These are phyloP conservation scores for Mus caroli DNA, from an alignment of 2,797 vertebrate genomes.

Conservation along the genomic window DNA sequence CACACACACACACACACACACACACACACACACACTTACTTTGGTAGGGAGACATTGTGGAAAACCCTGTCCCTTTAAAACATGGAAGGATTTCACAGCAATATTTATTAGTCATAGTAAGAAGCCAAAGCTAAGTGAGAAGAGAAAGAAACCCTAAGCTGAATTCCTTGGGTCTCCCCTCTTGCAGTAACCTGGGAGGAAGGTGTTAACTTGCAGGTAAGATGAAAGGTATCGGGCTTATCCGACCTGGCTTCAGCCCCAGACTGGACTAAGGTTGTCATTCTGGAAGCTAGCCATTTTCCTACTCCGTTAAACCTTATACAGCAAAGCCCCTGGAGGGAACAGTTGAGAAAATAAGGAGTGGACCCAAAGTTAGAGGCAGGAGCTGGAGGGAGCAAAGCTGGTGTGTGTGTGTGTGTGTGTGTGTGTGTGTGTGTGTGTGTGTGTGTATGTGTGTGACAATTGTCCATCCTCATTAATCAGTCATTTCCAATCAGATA, in stretches of 20 bases:
- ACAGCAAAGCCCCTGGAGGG: constrained; percentile 60
- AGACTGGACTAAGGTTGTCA: constrained; percentile 63
- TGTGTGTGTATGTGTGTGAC: too few species aligned
- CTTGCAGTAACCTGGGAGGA: not conserved
- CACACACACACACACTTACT: not conserved
- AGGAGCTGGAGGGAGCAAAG: constrained; percentile 14
- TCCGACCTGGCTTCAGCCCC: not conserved
- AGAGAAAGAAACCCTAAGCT: not conserved
- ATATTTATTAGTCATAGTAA: not conserved
- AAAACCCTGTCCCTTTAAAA: not conserved
- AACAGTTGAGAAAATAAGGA: constrained; percentile 48
- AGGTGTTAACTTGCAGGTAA: not conserved
- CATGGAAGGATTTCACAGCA: not conserved
- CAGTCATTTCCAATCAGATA: constrained; percentile 42
- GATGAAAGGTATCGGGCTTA: not conserved
- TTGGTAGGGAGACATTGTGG: not conserved
- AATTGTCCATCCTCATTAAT: not conserved
- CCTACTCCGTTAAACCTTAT: constrained; percentile 61
- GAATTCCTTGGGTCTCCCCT: not conserved
- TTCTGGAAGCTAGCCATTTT: constrained; percentile 78
- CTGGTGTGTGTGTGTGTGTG: not conserved
- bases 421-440: too few species aligned
- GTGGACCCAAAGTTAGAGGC: not conserved
- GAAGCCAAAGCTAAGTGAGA: not conserved
- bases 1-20: not conserved